phyloP scores from a whole-genome alignment of 2,888 invertebrate genomes.

The Agonopterix subpropinquella region DNA sequence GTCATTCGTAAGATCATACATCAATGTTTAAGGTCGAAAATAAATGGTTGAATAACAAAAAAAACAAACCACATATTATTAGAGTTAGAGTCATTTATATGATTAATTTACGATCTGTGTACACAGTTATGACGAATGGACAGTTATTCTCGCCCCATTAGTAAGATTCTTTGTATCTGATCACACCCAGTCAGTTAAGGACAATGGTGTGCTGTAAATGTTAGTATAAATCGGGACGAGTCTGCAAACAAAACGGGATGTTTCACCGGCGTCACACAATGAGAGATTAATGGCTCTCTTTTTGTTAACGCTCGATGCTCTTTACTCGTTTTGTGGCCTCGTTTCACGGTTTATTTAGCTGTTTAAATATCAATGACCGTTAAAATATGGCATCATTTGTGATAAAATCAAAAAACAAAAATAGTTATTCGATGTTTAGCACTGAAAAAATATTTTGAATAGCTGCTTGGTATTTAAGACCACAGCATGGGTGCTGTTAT shows the following conservation, averaged over 20 bases:
- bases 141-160: conserved; percentile 61
- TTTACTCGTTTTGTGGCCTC: conserved; percentile 66
- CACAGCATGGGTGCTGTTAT: conserved; percentile 5
- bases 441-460: conserved; percentile 11
- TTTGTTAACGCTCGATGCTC: conserved; percentile 66
- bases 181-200: conserved; percentile 67
- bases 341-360: conserved; percentile 68
- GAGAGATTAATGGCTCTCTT: conserved; percentile 68
- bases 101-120: conserved; percentile 60
- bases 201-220: conserved; percentile 58
- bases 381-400: conserved; percentile 43
- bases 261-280: conserved; percentile 58
- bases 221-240: conserved; percentile 52
- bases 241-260: conserved; percentile 64
- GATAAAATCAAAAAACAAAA: background rate
- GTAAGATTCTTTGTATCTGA: conserved; percentile 53
- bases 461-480: conserved; percentile 7
- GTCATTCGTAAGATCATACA: background rate
- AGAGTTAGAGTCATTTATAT: conserved; percentile 6
- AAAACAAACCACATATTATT: background rate
- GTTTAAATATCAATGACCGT: conserved; percentile 60
- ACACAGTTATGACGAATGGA: conserved; percentile 55
- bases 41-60: background rate
- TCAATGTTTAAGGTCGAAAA: background rate
- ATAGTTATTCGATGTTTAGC: conserved; percentile 4